Conservation (phyloP, 1,140 invertebrate genomes). For the Orussus abietinus region DNA sequence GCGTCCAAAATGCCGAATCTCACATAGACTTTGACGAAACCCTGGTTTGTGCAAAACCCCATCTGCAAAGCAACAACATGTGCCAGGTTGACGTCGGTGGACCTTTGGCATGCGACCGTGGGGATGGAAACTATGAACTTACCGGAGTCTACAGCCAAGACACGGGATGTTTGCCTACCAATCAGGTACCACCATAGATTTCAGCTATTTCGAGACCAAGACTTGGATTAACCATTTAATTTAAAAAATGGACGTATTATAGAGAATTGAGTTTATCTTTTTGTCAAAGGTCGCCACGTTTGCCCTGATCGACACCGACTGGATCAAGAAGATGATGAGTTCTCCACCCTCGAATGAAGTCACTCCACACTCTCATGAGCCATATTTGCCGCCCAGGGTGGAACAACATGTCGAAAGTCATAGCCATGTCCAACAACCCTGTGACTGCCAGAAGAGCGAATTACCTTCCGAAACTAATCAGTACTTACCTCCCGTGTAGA, state of each 20-base stretch:
- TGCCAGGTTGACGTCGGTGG: constrained; percentile 71
- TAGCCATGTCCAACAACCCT: constrained; percentile 13
- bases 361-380: background rate
- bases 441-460: constrained; percentile 41
- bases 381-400: background rate
- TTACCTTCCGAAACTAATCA: constrained; percentile 34
- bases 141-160: constrained; percentile 73
- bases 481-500: constrained; percentile 44
- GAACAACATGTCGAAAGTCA: background rate
- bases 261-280: constrained; percentile 4
- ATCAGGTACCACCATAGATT: constrained; percentile 36
- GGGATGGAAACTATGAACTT: constrained; percentile 65
- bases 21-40: constrained; percentile 29
- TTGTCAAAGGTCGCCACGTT: constrained; percentile 41
- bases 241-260: background rate
- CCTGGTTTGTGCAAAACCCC: constrained; percentile 39
- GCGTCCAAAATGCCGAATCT: constrained; percentile 26
- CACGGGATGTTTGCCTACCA: constrained; percentile 55
- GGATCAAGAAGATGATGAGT: constrained; percentile 36
- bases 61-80: constrained; percentile 39
- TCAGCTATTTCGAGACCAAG: constrained; percentile 2
- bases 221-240: background rate
- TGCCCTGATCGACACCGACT: constrained; percentile 38
- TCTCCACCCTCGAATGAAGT: constrained; percentile 17
- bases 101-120: constrained; percentile 71